Base-by-base conservation (phyloP, 2,888 invertebrate genomes). In the Eurytoma adleriae region DNA sequence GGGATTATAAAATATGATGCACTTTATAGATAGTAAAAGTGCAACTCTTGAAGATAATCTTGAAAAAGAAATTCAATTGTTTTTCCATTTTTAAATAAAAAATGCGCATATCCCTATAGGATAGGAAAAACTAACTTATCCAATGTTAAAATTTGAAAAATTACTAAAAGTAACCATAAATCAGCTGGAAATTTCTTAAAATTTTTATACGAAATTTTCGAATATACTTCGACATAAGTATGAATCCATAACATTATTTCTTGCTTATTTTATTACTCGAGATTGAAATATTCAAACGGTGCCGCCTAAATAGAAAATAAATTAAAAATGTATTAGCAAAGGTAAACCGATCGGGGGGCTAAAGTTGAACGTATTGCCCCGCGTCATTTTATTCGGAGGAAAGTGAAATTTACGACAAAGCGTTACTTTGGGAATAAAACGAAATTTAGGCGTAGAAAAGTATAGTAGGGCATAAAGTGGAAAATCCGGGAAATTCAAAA, bases 401-500 rank as follows among this genome's bases (percentile, higher is more conserved):
- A 67, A 67, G 59, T 30, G 30, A 66, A 77, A 62, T 54, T 72
- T 73, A 68, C 54, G 54, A 40, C 24, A n/a, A 68, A 75, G 67
- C 50, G 57, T 70, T 67, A 76, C 74, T 71, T 71, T 70, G 40
- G 14, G 40, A 72, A 73, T 64, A 73, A 72, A 78, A 71, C 48
- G 70, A 70, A 78, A 74, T 74, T 78, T 74, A 74, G 78, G 78
- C 61, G 71, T 18, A 59, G 57, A 78, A 79, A 59, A 16, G 61
- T 59, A 78, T 73, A 64, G 78, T 30, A 30, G 66, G 66, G 71
- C 67, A 74, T 73, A 81, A 78, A 81, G 81, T 75, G 71, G 67
- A 78, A 81, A 78, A 81, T 78, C 74, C 71, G 59, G 50, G 81
- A 75, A 78, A 74, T 78, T 81, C 66, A 74, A 81, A 78, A 75